These are phyloP conservation scores for Argynnis bischoffii DNA, from an alignment of 2,888 invertebrate species.

Conservation along the genomic window DNA sequence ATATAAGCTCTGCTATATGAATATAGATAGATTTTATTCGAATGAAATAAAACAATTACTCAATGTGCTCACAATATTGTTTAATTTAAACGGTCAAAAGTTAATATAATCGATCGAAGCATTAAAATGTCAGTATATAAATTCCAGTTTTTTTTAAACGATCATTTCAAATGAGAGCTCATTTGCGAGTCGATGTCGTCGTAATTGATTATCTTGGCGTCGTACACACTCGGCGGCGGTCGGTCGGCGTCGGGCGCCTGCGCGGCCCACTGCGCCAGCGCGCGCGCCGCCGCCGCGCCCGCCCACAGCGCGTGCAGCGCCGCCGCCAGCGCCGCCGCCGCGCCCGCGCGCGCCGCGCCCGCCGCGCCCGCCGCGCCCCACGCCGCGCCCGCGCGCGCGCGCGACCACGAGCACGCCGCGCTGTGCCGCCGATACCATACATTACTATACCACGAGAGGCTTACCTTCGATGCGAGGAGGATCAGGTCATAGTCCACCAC, in stretches of 20 bases:
- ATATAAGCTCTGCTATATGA: too few species aligned
- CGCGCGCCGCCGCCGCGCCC: slow-evolving; percentile 50
- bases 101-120: too few species aligned
- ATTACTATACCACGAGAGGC: too few species aligned
- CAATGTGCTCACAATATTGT: too few species aligned
- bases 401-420: slow-evolving; percentile 64
- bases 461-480: too few species aligned
- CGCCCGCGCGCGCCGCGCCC: slow-evolving; percentile 50
- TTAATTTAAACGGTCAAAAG: too few species aligned
- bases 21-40: too few species aligned
- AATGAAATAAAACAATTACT: too few species aligned
- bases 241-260: slow-evolving; percentile 59
- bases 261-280: slow-evolving; percentile 60
- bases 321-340: slow-evolving; percentile 53
- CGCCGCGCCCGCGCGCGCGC: slow-evolving; percentile 38
- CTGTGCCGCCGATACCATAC: slow-evolving; percentile 38
- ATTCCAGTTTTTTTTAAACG: too few species aligned
- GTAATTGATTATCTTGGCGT: slow-evolving; percentile 53
- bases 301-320: slow-evolving; percentile 59
- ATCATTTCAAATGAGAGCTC: too few species aligned
- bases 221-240: slow-evolving; percentile 30
- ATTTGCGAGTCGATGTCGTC: slow-evolving; percentile 40
- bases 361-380: slow-evolving; percentile 44
- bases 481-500: too few species aligned
- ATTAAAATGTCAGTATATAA: too few species aligned